Evolutionary conservation across 2,797 vertebrate genomes (phyloP).

Genomic region (Onychomys arenicola): DNA sequence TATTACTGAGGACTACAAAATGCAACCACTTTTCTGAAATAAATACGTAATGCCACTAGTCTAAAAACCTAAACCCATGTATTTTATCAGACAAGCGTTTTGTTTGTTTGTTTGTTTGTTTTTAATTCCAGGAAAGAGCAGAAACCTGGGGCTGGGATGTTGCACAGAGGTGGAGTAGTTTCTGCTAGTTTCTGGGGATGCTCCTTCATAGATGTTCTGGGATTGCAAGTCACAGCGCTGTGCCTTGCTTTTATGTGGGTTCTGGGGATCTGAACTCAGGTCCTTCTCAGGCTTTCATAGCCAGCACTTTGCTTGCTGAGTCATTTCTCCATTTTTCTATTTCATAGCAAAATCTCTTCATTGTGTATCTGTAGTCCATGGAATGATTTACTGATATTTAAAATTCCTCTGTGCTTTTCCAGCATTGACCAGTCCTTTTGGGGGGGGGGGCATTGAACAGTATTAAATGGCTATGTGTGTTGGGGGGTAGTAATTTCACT

Average conservation of each 20-base stretch:
- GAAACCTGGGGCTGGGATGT: background rate
- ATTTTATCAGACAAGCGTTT: background rate
- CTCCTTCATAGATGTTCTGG: background rate
- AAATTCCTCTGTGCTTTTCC: constrained; percentile 29
- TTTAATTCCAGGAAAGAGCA: constrained; percentile 4
- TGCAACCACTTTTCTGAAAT: constrained; percentile 11
- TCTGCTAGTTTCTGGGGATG: background rate
- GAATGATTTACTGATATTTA: background rate
- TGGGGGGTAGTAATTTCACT: background rate
- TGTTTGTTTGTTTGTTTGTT: too few relatives aligned
- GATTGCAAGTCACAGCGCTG: background rate
- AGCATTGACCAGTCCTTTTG: constrained; percentile 3
- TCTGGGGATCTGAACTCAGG: background rate
- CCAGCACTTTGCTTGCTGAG: background rate
- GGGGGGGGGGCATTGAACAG: background rate
- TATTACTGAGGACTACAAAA: background rate
- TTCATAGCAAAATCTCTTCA: background rate
- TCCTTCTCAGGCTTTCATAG: too few relatives aligned
- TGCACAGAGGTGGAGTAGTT: background rate
- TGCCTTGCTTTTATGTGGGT: background rate
- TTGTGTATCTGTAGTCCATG: background rate
- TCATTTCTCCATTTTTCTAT: background rate
- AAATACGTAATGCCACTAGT: background rate
- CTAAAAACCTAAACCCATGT: background rate
- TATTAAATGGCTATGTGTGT: constrained; percentile 11